Evolutionary conservation across 2,113 vertebrate genomes (phyloP), one percentile per base, ranked within the genome.

Genomic region (Misgurnus anguillicaudatus): DNA sequence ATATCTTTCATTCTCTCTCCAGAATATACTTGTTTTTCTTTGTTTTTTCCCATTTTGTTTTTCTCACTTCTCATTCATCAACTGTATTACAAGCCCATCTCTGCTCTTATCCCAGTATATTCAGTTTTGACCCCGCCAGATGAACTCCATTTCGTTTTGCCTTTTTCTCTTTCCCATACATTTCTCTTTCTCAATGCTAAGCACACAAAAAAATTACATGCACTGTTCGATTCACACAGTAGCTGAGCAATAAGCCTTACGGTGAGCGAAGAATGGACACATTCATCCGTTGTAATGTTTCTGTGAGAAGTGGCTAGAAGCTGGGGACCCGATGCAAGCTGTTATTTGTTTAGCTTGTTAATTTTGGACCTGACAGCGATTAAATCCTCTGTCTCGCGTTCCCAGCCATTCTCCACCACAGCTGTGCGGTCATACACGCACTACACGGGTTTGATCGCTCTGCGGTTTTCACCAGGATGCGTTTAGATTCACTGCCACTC

Each of bases 281-380:
- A 14, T 58, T 61, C 38, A 1, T 19, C 41, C 39, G 57, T 58
- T 11, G 9, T 69, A 53, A 38, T 39, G 8, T 21, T 13, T 75
- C 45, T 39, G 45, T 61, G 73, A 39, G 57, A 47, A 60, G 41
- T 14, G 16, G 47, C 62, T 61, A 42, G 55, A 41, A 53, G 69
- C 21, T 65, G 72, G 55, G 61, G 69, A 57, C 72, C 57, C 61
- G 9, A 16, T n/a, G 61, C 81, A 83, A 83, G 79, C 80, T 87
- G 81, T 85, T 83, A 78, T 83, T 85, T 80, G 78, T 85, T 85
- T 80, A 82, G 77, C 77, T 78, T 70, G 80, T 75, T 80, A 82
- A 85, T 78, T 84, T 67, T 65, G 68, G 78, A 81, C 64, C 68
- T 70, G 78, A 63, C 45, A 19, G 70, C 68, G 75, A 79, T 80